These are phyloP conservation scores for Aleiodes testaceus DNA, from an alignment of 2,888 invertebrate genomes.

Conservation along the genomic window DNA sequence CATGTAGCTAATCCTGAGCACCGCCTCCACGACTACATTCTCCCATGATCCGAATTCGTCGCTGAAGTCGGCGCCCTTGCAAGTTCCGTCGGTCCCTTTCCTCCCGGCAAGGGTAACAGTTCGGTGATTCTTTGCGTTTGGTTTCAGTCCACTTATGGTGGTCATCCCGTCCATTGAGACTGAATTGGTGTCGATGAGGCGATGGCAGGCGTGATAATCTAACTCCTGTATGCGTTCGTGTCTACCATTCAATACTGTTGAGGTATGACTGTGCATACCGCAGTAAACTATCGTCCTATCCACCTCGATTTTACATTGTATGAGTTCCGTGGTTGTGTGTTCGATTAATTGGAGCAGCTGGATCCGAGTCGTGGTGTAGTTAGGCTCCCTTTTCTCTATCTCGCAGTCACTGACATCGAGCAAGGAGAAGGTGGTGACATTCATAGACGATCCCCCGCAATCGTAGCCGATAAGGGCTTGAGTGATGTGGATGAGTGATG, in stretches of 20 bases:
- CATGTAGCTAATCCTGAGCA: too few relatives aligned
- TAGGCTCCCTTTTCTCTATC: not conserved
- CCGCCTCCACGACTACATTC: not conserved
- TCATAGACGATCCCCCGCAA: not conserved
- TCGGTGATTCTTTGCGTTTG: not conserved
- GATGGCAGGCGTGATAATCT: too few relatives aligned
- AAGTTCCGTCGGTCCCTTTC: not conserved
- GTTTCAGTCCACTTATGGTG: not conserved
- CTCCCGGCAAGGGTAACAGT: not conserved
- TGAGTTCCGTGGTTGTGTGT: not conserved
- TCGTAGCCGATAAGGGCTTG: not conserved
- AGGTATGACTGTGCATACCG: not conserved
- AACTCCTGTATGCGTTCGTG: not conserved
- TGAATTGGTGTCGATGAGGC: too few relatives aligned
- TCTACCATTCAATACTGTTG: not conserved
- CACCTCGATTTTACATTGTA: not conserved
- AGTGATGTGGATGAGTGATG: not conserved
- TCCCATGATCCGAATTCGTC: not conserved
- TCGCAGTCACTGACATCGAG: not conserved
- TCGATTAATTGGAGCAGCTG: not conserved
- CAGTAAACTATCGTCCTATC: not conserved
- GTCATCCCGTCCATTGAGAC: too few relatives aligned
- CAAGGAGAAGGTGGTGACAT: conserved; percentile 4
- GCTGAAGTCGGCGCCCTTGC: not conserved
- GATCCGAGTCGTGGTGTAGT: not conserved